These are phyloP conservation scores for Chromobotia macracanthus DNA, from an alignment of 2,797 vertebrate species.

Conservation along the genomic window DNA sequence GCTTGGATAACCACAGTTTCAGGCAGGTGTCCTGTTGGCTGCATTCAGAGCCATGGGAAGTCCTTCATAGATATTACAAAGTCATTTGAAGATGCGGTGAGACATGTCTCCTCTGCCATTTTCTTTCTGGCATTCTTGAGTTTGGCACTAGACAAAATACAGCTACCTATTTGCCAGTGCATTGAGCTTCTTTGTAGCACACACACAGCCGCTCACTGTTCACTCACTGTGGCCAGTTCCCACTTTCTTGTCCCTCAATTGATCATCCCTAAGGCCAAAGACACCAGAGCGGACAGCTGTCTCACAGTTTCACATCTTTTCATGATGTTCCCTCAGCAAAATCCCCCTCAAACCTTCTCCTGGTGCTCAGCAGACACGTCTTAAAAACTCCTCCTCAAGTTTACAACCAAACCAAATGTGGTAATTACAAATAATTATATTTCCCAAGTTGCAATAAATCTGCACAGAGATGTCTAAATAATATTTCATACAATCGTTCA, in stretches of 20 bases:
- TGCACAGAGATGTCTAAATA: not conserved
- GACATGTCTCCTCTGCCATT: conserved; percentile 42
- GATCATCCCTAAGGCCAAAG: conserved; percentile 42
- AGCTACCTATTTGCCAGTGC: conserved; percentile 43
- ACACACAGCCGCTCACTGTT: conserved; percentile 20
- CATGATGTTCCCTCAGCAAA: conserved; percentile 20
- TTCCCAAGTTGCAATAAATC: not conserved
- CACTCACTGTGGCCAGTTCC: conserved; percentile 47
- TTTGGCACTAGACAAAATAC: conserved; percentile 45
- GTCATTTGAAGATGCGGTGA: conserved; percentile 49
- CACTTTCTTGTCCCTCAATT: conserved; percentile 43
- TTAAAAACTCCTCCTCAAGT: not conserved
- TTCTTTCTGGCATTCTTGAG: conserved; percentile 37
- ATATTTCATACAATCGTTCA: not conserved
- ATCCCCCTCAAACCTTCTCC: conserved; percentile 3
- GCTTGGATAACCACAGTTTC: conserved; percentile 35
- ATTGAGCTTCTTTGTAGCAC: conserved; percentile 42
- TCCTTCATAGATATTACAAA: conserved; percentile 45
- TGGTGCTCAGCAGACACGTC: not conserved
- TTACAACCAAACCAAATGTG: conserved; percentile 4
- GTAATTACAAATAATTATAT: conserved; percentile 7
- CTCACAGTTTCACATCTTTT: conserved; percentile 53
- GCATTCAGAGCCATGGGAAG: conserved; percentile 36
- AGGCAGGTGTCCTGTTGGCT: conserved; percentile 39
- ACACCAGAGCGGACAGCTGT: conserved; percentile 50